Evolutionary conservation across 2,888 invertebrate species (phyloP), one percentile per base, ranked within the genome.

Genomic region (Lutraria lutraria): DNA sequence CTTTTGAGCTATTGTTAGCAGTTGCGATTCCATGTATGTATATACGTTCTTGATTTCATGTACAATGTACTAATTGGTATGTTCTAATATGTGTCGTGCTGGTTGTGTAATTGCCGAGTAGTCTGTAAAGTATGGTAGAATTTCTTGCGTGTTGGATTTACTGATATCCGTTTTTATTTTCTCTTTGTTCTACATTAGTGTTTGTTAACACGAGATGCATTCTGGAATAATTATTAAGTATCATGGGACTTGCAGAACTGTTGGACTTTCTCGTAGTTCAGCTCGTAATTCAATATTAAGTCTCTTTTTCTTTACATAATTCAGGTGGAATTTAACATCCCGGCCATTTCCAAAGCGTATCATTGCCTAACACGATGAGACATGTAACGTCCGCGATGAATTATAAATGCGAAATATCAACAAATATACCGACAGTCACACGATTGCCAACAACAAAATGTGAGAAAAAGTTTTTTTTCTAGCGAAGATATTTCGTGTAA

Each of bases 321-420:
- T 76, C 76, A 76, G 76, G 76, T 76, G 76, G 19, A 76, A 19
- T 76, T 43, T 76, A 19, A 76, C 76, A 76, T 25, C 31, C 34
- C 19, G 76, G 25, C 34, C 76, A 31, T 76, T 76, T 56, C 31
- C 76, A 76, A 3, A 31, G 76, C 76, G 76, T 34, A 76, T 76
- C 76, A 76, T 76, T 15, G 76, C 29, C 76, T 76, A 76, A 76
- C 76, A 34, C 76, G 25, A 76, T 76, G 19, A 72, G 84, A 76
- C 76, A 84, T 29, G 54, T 25, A 53, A 31, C 84, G 85, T 85
- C 60, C 25, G 43, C 60, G 31, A 80, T 85, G 85, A 79, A 85
- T 85, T 80, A 85, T 85, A 85, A 60, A 85, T 85, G 80, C 80
- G 63, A 63, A 79, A 85, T 31, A 85, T 85, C 85, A 85, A 85